A percentile compares a stretch with the other conserved stretches of the same genome.
phyloP scores from a whole-genome alignment of 2,113 vertebrate genomes.

The Melanerpes aurifrons region DNA sequence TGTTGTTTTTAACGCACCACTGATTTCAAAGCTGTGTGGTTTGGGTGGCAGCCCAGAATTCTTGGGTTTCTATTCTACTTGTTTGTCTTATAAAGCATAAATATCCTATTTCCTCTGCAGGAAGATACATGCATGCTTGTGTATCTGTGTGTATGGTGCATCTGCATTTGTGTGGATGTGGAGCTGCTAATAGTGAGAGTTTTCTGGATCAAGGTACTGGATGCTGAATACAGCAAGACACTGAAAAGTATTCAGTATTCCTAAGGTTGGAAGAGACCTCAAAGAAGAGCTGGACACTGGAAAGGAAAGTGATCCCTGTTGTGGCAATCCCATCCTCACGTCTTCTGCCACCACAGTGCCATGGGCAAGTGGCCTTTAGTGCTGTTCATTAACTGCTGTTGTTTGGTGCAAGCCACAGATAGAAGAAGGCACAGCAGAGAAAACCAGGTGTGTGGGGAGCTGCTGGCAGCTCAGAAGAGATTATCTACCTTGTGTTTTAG shows the following conservation, averaged over 20 bases:
- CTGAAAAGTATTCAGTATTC: neutral
- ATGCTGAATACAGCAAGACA: neutral
- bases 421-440: neutral
- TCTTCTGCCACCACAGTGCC: neutral
- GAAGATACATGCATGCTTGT: neutral
- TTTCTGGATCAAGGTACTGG: neutral
- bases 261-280: no score
- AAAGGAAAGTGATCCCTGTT: neutral
- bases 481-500: neutral
- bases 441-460: neutral
- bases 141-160: neutral
- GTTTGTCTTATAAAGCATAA: slow-evolving; percentile 46
- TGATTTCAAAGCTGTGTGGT: slow-evolving; percentile 71
- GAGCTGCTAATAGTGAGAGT: neutral
- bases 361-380: neutral
- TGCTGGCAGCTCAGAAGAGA: neutral
- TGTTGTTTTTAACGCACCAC: neutral
- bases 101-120: slow-evolving; percentile 25
- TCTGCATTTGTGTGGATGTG: neutral
- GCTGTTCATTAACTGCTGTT: neutral
- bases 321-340: accelerated
- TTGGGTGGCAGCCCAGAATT: slow-evolving; percentile 63
- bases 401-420: neutral
- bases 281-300: neutral
- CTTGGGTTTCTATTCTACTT: slow-evolving; percentile 56